phyloP scores from a whole-genome alignment of 1,140 invertebrate genomes.

The Halotydeus destructor region DNA sequence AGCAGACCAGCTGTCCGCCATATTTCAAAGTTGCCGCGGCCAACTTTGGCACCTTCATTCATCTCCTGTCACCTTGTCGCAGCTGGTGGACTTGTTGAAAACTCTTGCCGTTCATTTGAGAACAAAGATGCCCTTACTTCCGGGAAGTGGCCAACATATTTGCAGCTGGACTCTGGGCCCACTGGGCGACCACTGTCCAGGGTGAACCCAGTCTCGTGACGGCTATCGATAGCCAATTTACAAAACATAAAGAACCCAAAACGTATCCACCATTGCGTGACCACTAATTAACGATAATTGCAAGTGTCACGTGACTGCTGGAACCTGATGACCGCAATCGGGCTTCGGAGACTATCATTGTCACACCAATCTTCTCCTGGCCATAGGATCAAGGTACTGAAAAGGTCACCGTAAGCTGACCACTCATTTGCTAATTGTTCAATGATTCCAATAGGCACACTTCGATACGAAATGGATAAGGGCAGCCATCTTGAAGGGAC shows the following conservation, averaged over 20 bases:
- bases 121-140: too few relatives aligned
- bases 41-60: too few relatives aligned
- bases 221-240: background rate
- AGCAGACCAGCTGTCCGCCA: too few relatives aligned
- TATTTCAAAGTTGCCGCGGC: too few relatives aligned
- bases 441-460: background rate
- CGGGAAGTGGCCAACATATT: slow-evolving; percentile 5
- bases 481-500: background rate
- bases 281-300: slow-evolving; percentile 5
- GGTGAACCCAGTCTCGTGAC: background rate
- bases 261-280: slow-evolving; percentile 1
- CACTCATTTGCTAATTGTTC: background rate
- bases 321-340: slow-evolving; percentile 1
- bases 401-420: slow-evolving; percentile 1
- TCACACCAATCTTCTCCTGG: slow-evolving; percentile 6
- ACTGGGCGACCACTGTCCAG: background rate
- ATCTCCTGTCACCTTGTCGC: too few relatives aligned
- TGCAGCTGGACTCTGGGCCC: background rate
- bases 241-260: slow-evolving; percentile 2
- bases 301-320: slow-evolving; percentile 1
- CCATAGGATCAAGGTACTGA: slow-evolving; percentile 1
- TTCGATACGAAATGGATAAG: background rate
- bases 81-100: too few relatives aligned
- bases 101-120: too few relatives aligned
- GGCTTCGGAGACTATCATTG: slow-evolving; percentile 8